Conservation (phyloP, 2,888 invertebrate genomes). For the Ophion obscuratus region DNA sequence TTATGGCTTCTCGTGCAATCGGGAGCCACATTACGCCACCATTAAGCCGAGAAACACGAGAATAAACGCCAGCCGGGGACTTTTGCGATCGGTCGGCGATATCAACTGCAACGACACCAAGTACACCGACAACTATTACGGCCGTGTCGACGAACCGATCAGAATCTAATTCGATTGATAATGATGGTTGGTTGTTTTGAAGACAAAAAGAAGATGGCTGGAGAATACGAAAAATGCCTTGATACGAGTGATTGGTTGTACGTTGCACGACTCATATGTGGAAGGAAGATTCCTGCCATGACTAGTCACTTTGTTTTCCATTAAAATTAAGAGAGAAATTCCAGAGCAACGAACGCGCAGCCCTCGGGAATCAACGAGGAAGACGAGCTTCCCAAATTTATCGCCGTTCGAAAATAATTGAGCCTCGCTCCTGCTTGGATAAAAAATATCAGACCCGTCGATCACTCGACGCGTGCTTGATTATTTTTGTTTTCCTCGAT, state of each 20-base stretch:
- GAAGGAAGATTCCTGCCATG: background rate
- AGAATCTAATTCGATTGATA: conserved; percentile 4
- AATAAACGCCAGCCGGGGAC: conserved; percentile 48
- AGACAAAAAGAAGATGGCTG: background rate
- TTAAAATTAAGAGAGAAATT: background rate
- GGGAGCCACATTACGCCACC: conserved; percentile 68
- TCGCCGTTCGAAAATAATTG: background rate
- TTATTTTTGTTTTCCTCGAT: background rate
- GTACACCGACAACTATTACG: background rate
- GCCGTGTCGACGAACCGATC: background rate
- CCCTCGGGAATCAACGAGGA: background rate
- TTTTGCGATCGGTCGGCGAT: conserved; percentile 55
- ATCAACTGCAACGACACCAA: background rate
- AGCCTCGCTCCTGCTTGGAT: conserved; percentile 7
- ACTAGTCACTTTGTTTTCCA: conserved; percentile 45
- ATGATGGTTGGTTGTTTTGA: background rate
- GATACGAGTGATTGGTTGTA: conserved; percentile 44
- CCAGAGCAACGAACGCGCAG: background rate
- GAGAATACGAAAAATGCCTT: background rate
- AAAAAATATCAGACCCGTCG: conserved; percentile 38
- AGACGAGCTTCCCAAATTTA: background rate
- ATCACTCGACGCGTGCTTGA: conserved; percentile 25
- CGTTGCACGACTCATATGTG: conserved; percentile 1
- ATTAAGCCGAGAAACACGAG: conserved; percentile 69
- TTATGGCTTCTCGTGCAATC: conserved; percentile 52